phyloP scores from a whole-genome alignment of 1,140 invertebrate species.

The Drosophila equinoxialis region DNA sequence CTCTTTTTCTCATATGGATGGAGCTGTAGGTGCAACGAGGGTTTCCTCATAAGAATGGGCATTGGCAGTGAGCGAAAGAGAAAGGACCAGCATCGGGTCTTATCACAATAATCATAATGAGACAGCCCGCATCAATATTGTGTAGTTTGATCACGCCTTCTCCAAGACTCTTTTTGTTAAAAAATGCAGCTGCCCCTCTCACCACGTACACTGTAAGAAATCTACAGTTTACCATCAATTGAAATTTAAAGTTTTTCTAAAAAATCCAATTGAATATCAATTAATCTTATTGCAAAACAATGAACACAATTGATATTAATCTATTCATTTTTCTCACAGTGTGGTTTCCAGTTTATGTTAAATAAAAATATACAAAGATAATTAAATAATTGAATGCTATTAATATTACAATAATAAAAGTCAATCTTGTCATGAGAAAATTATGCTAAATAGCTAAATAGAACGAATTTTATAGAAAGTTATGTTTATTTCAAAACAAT shows the following conservation, averaged over 20 bases:
- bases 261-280: not conserved
- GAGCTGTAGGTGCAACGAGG: conserved; percentile 33
- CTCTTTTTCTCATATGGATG: not conserved
- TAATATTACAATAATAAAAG: not conserved
- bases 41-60: conserved; percentile 11
- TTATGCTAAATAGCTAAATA: conserved; percentile 7
- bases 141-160: conserved; percentile 14
- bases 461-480: not conserved
- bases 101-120: conserved; percentile 1
- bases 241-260: not conserved
- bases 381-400: too few relatives aligned
- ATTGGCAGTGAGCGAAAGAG: not conserved
- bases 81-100: not conserved
- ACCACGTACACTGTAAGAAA: not conserved
- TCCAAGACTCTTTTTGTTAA: not conserved
- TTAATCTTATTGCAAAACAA: too few relatives aligned
- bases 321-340: not conserved
- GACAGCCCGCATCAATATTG: conserved; percentile 12
- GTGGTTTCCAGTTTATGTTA: not conserved
- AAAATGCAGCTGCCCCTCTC: conserved; percentile 3
- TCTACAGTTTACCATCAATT: not conserved
- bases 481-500: too few relatives aligned
- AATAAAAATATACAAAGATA: too few relatives aligned
- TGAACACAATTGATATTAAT: not conserved
- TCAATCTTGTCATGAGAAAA: not conserved